Percentiles rank a stretch among this genome's conserved stretches.
Conservation (phyloP, 2,888 invertebrate species). For the Diaphora mendica region DNA sequence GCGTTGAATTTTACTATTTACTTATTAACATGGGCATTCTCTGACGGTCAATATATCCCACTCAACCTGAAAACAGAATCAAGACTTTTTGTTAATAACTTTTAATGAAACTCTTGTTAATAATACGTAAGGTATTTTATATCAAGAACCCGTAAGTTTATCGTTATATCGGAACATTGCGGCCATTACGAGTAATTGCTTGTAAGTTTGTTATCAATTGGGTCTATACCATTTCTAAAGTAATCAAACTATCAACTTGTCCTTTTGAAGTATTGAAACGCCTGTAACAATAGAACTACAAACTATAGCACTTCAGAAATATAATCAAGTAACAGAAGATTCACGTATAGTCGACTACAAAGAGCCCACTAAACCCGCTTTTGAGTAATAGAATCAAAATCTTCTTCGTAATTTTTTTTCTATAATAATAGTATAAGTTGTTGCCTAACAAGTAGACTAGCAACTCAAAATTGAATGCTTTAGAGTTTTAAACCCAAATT, state of each 20-base stretch:
- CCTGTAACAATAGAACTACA: background rate
- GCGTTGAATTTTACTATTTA: too few species aligned
- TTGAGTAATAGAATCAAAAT: background rate
- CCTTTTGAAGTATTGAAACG: background rate
- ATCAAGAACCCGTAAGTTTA: background rate
- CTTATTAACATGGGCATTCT: too few species aligned
- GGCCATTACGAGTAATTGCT: background rate
- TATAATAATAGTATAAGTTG: too few species aligned
- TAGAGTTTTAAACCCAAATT: too few species aligned
- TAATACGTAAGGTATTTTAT: background rate
- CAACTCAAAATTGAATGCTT: too few species aligned
- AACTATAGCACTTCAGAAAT: background rate
- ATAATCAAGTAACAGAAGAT: background rate
- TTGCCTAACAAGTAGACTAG: too few species aligned
- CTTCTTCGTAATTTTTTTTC: too few species aligned
- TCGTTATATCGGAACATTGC: background rate
- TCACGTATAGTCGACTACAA: background rate
- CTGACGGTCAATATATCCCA: background rate
- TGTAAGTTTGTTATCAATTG: background rate
- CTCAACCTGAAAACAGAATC: background rate
- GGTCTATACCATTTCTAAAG: background rate
- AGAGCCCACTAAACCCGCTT: background rate
- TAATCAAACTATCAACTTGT: slow-evolving; percentile 8
- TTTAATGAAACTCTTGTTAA: background rate
- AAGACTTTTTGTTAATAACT: background rate